Conservation (phyloP, 2,888 invertebrate genomes). For the Anoplius nigerrimus region DNA sequence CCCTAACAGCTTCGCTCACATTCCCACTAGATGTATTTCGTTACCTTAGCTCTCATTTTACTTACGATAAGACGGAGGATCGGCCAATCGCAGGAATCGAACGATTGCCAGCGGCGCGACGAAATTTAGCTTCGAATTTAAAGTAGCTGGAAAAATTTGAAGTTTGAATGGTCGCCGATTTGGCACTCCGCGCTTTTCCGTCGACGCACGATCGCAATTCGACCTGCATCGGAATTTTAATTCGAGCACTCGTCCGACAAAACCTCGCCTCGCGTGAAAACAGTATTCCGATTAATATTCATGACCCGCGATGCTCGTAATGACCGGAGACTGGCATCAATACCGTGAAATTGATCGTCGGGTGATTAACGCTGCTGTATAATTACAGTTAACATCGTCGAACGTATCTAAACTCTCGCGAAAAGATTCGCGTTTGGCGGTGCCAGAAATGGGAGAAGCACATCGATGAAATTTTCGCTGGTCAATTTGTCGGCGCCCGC, state of each 20-base stretch:
- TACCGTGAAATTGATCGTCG: conserved; percentile 5
- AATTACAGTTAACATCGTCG: conserved; percentile 2
- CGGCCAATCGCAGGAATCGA: too few relatives aligned
- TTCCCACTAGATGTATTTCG: too few relatives aligned
- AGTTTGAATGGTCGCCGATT: too few relatives aligned
- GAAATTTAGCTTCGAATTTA: too few relatives aligned
- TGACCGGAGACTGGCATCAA: conserved; percentile 21
- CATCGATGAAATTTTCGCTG: background rate
- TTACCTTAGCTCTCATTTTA: too few relatives aligned
- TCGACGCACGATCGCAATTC: background rate
- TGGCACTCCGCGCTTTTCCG: background rate
- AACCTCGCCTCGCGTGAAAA: conserved; percentile 27
- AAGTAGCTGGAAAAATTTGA: too few relatives aligned
- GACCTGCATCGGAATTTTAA: conserved; percentile 18
- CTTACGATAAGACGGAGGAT: too few relatives aligned
- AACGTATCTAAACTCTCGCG: conserved; percentile 24
- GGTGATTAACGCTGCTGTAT: background rate
- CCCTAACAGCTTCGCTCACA: too few relatives aligned
- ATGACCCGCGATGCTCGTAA: conserved; percentile 33
- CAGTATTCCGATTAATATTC: conserved; percentile 40
- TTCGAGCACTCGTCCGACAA: conserved; percentile 20
- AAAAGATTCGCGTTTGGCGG: conserved; percentile 20
- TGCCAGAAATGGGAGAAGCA: background rate
- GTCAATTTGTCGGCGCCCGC: conserved; percentile 2
- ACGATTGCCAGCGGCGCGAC: too few relatives aligned